Percentiles rank a stretch among this genome's conserved stretches.
Evolutionary conservation across 2,113 vertebrate species (phyloP).

Genomic region (Heloderma charlesbogerti): DNA sequence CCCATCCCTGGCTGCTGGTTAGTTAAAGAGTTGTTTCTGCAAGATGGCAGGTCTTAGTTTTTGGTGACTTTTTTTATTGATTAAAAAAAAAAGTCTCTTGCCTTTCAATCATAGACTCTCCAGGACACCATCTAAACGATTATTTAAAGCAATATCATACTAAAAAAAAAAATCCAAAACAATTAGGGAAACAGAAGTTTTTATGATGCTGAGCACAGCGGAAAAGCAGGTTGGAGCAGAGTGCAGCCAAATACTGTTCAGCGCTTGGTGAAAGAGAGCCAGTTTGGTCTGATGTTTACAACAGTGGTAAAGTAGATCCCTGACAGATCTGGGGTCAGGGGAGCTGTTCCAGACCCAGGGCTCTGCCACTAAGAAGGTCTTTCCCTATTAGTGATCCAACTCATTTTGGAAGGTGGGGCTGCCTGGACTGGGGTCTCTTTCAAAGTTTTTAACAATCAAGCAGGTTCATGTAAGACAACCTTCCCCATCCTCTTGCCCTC

Average conservation of each 20-base stretch:
- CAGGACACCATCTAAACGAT: background rate
- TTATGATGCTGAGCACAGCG: too few species aligned
- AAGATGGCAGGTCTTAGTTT: background rate
- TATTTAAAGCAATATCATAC: background rate
- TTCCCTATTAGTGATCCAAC: too few species aligned
- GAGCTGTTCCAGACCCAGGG: background rate
- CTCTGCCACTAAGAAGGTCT: background rate
- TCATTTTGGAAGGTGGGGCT: background rate
- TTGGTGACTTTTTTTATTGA: background rate
- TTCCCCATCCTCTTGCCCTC: too few species aligned
- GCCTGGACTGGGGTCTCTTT: background rate
- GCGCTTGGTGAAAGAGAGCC: background rate
- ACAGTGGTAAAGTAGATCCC: background rate
- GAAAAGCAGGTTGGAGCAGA: background rate
- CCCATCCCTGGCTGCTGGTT: background rate
- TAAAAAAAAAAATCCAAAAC: background rate
- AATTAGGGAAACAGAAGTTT: background rate
- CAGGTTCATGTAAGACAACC: background rate
- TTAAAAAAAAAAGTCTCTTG: too few species aligned
- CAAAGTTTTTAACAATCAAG: too few species aligned
- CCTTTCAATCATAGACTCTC: background rate
- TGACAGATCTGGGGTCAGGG: background rate
- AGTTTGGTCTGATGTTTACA: background rate
- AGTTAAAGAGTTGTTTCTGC: background rate
- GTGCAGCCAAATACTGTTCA: background rate